Conservation (phyloP, 2,797 vertebrate genomes). For the Rhinatrema bivittatum region DNA sequence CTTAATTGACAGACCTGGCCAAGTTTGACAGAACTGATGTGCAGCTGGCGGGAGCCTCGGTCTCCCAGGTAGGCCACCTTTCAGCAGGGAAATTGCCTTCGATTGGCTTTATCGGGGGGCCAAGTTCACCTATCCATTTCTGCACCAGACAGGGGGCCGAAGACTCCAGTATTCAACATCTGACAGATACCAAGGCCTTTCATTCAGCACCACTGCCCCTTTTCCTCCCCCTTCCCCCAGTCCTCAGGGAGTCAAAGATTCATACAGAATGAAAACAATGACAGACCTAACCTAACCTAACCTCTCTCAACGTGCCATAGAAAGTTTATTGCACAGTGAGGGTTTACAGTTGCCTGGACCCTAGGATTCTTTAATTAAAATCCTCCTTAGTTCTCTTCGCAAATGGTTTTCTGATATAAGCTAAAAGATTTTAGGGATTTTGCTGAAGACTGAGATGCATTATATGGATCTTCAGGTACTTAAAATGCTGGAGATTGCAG, state of each 20-base stretch:
- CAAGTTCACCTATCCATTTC: constrained; percentile 32
- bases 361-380: background rate
- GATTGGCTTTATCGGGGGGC: constrained; percentile 64
- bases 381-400: too few relatives aligned
- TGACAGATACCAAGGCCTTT: constrained; percentile 1
- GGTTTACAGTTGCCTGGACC: background rate
- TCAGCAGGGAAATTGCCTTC: constrained; percentile 77
- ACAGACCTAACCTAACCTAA: background rate
- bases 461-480: too few relatives aligned
- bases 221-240: background rate
- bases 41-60: constrained; percentile 67
- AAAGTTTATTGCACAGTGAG: background rate
- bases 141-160: constrained; percentile 9
- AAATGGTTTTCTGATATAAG: too few relatives aligned
- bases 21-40: constrained; percentile 67
- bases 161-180: constrained; percentile 7
- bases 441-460: too few relatives aligned
- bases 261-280: background rate
- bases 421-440: too few relatives aligned
- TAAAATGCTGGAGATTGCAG: too few relatives aligned
- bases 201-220: background rate
- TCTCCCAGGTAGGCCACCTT: constrained; percentile 75
- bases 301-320: background rate
- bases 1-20: constrained; percentile 81
- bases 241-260: background rate